Evolutionary conservation across 2,888 invertebrate species (phyloP), one percentile per base, ranked within the genome.

Genomic region (Calameuta filiformis): DNA sequence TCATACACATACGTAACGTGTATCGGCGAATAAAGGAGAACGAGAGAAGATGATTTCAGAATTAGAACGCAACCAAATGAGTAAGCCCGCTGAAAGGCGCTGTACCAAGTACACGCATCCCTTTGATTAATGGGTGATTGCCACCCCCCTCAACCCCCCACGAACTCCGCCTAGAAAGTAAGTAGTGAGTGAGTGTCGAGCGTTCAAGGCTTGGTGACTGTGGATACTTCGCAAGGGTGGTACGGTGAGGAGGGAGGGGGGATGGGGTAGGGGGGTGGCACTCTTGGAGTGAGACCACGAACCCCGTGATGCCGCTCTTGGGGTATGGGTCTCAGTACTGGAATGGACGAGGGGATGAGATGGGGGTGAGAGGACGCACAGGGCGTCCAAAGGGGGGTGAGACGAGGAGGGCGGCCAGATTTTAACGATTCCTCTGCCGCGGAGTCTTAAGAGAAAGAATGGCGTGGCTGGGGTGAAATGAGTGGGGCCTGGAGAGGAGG

Each of bases 381-480:
- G 75, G 76, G 34, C 35, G 73, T 56, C 79, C 56, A 56, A 9
- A 56, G 56, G 56, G 23, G 56, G 56, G 23, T 81, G 80, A 87
- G 86, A 56, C 56, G 56, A 84, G 87, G 89, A 37, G 89, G 87
- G 89, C 90, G 91, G 91, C 92, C 92, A 92, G 92, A 92, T 92
- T 92, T 92, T 92, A 92, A 92, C 92, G 92, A 92, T 92, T 92
- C 91, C 90, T 90, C 90, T 88, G 89, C 90, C 90, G 90, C 90
- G 90, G 89, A 90, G 91, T 91, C 91, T 91, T 91, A 91, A 91
- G 91, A 91, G 91, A 91, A 91, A 91, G 91, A 91, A 91, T 90
- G 89, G 90, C 87, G 88, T 89, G 89, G 89, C 86, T 86, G 88
- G 88, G 85, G 75, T 85, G 89, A 89, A 90, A 90, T 89, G 89